phyloP scores from a whole-genome alignment of 1,140 invertebrate genomes.

The Zaprionus ghesquierei region DNA sequence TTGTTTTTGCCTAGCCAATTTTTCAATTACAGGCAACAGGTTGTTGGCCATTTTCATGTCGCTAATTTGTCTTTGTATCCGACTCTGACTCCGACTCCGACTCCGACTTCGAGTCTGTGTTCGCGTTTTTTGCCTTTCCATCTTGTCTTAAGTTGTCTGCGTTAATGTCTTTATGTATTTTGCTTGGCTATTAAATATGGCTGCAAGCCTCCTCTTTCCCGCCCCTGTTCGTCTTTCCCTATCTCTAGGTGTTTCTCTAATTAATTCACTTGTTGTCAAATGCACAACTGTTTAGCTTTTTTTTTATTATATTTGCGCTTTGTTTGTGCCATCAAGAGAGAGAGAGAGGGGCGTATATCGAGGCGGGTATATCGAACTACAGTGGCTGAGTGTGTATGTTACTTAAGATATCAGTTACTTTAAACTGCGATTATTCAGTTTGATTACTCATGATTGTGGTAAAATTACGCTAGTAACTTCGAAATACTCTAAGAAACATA shows the following conservation, averaged over 20 bases:
- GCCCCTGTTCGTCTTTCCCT: background rate
- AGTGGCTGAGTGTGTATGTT: background rate
- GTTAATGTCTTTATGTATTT: slow-evolving; percentile 54
- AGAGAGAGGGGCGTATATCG: background rate
- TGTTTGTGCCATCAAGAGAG: background rate
- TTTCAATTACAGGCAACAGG: slow-evolving; percentile 65
- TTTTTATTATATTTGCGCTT: background rate
- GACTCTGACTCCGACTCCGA: too few species aligned
- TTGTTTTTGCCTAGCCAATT: slow-evolving; percentile 53
- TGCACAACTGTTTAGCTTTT: slow-evolving; percentile 32
- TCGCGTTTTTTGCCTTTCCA: slow-evolving; percentile 21
- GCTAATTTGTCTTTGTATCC: slow-evolving; percentile 66
- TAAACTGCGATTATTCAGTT: background rate
- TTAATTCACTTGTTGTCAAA: slow-evolving; percentile 72
- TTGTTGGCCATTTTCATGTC: slow-evolving; percentile 66
- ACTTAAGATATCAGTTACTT: background rate
- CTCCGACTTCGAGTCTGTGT: slow-evolving; percentile 13
- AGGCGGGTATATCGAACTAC: background rate
- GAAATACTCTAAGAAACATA: background rate
- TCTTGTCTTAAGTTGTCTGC: slow-evolving; percentile 35
- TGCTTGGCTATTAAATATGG: slow-evolving; percentile 39
- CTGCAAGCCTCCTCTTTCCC: slow-evolving; percentile 24
- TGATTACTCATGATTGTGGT: background rate
- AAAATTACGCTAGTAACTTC: background rate
- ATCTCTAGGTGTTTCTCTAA: slow-evolving; percentile 59